These are phyloP conservation scores for Calliphora vicina DNA, from an alignment of 1,140 invertebrate genomes.

Conservation along the genomic window DNA sequence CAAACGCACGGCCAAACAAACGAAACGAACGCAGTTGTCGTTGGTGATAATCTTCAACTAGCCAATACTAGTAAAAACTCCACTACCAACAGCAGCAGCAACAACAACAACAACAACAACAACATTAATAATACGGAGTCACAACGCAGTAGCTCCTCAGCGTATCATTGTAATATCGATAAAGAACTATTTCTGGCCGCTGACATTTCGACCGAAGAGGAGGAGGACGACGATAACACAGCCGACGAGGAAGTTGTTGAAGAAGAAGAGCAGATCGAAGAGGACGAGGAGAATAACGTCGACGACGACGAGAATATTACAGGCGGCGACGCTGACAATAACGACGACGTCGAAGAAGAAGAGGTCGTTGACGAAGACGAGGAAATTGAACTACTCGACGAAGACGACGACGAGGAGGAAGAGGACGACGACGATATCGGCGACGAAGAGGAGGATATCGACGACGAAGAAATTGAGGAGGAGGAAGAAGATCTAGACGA, in stretches of 20 bases:
- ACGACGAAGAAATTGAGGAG: constrained; percentile 52
- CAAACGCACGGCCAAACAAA: neutral
- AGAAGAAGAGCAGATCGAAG: constrained; percentile 17
- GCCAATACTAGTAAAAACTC: neutral
- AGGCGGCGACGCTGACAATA: constrained; percentile 52
- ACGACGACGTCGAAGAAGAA: constrained; percentile 48
- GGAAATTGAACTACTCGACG: constrained; percentile 55
- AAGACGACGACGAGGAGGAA: constrained; percentile 55
- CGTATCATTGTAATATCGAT: neutral
- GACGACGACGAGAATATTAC: constrained; percentile 48
- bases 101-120: constrained; percentile 1
- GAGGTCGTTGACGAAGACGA: constrained; percentile 51
- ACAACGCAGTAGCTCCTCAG: neutral
- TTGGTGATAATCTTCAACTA: constrained; percentile 7
- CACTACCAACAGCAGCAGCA: neutral
- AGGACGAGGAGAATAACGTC: constrained; percentile 43
- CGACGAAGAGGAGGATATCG: constrained; percentile 49
- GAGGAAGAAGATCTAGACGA: constrained; percentile 52
- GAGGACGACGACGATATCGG: constrained; percentile 52
- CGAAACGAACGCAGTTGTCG: neutral
- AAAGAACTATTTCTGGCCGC: constrained; percentile 4
- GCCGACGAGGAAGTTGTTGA: constrained; percentile 35
- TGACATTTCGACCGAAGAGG: constrained; percentile 32
- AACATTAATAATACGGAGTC: neutral
- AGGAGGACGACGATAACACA: constrained; percentile 27